A percentile compares a stretch with the other conserved stretches of the same genome.
Conservation (phyloP, 2,797 vertebrate genomes). For the Lepilemur ruficaudatus region DNA sequence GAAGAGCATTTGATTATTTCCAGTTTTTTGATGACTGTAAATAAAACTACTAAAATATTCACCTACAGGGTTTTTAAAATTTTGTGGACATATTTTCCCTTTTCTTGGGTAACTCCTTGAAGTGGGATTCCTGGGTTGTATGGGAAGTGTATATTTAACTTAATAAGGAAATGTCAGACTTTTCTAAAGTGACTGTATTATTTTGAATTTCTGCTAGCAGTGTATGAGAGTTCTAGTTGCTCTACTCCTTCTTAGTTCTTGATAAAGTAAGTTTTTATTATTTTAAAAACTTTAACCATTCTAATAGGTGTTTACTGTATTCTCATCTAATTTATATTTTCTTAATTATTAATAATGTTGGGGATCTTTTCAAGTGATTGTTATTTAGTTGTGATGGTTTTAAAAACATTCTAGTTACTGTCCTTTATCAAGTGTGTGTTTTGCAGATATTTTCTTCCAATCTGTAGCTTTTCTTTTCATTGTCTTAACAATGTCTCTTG, state of each 20-base stretch:
- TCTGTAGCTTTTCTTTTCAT: not conserved
- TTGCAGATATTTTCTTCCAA: not conserved
- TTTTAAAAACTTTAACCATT: not conserved
- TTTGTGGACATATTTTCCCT: not conserved
- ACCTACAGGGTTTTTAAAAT: not conserved
- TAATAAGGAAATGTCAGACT: not conserved
- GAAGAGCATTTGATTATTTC: not conserved
- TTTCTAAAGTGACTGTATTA: not conserved
- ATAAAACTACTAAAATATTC: conserved; percentile 27
- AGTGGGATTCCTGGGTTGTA: not conserved
- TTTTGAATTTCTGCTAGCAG: not conserved
- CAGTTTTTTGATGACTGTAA: conserved; percentile 18
- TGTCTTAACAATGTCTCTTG: not conserved
- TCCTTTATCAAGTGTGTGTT: not conserved
- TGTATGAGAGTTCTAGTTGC: not conserved
- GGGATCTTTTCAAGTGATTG: conserved; percentile 5
- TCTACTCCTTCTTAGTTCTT: not conserved
- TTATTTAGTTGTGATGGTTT: not conserved
- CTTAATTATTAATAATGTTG: not conserved
- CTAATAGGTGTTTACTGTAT: not conserved
- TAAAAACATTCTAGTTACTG: not conserved
- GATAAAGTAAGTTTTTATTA: conserved; percentile 10
- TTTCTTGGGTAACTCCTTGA: not conserved
- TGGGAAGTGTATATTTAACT: conserved; percentile 9
- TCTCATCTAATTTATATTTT: conserved; percentile 2